phyloP scores from a whole-genome alignment of 1,140 invertebrate genomes.

The Parapsyche elsis region DNA sequence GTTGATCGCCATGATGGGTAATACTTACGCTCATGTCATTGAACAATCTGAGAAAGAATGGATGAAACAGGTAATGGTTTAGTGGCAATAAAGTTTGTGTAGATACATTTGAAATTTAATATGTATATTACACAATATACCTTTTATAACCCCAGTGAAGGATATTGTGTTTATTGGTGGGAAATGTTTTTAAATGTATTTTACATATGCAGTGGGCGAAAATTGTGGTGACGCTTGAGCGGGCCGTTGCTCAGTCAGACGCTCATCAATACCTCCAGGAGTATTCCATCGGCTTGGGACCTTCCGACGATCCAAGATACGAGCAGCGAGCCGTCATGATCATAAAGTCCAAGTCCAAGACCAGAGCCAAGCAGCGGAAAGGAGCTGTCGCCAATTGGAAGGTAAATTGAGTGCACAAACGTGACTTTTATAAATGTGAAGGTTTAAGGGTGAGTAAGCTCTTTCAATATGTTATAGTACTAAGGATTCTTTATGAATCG shows the following conservation, averaged over 20 bases:
- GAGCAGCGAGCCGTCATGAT: constrained; percentile 95
- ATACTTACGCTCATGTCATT: constrained; percentile 97
- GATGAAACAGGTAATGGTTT: constrained; percentile 87
- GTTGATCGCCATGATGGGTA: constrained; percentile 99
- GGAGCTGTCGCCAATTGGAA: constrained; percentile 98
- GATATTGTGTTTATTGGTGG: too few species aligned
- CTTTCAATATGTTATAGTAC: too few species aligned
- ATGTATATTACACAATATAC: neutral
- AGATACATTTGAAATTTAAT: neutral
- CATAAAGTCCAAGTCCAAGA: constrained; percentile 97
- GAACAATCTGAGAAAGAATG: constrained; percentile 98
- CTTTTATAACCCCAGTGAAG: neutral
- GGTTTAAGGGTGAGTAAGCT: too few species aligned
- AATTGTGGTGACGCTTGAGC: constrained; percentile 94
- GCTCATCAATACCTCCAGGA: constrained; percentile 91
- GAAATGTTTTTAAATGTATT: neutral
- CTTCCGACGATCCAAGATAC: constrained; percentile 82
- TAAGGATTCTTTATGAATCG: too few species aligned
- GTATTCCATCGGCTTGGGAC: constrained; percentile 92
- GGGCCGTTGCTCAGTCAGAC: constrained; percentile 89
- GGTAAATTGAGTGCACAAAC: too few species aligned
- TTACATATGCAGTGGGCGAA: constrained; percentile 89
- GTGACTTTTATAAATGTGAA: too few species aligned
- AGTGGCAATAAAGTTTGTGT: neutral
- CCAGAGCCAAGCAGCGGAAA: constrained; percentile 94